Evolutionary conservation across 2,797 vertebrate species (phyloP).

Genomic region (Poeciliopsis gracilis): DNA sequence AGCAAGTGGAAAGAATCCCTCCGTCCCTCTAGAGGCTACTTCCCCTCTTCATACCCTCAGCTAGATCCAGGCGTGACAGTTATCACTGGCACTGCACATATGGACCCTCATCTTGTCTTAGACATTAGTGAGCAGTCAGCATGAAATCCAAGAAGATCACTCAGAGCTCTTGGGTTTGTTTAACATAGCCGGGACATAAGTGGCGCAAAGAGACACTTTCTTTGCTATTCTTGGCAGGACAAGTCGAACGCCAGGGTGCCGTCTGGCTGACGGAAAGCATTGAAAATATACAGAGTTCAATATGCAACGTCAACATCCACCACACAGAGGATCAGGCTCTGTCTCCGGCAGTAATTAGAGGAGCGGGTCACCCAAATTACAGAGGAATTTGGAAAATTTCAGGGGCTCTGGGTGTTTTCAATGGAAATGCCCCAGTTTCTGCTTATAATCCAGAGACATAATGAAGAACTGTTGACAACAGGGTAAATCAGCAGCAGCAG

Average conservation of each 20-base stretch:
- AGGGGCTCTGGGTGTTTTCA: slow-evolving; percentile 9
- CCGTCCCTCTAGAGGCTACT: slow-evolving; percentile 27
- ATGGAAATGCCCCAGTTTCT: slow-evolving; percentile 2
- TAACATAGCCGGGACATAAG: slow-evolving; percentile 39
- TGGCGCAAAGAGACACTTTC: slow-evolving; percentile 42
- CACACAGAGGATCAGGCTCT: slow-evolving; percentile 14
- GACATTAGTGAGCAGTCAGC: slow-evolving; percentile 52
- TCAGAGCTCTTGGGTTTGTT: slow-evolving; percentile 47
- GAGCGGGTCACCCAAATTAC: slow-evolving; percentile 31
- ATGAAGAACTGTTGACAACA: slow-evolving; percentile 1
- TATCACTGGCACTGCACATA: slow-evolving; percentile 54
- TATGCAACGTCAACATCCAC: slow-evolving; percentile 22
- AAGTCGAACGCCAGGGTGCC: slow-evolving; percentile 22
- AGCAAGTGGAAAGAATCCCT: slow-evolving; percentile 53
- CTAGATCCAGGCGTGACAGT: slow-evolving; percentile 52
- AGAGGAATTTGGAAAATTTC: slow-evolving; percentile 17
- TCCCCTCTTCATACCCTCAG: slow-evolving; percentile 29
- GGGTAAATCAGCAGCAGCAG: neutral
- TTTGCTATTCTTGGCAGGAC: slow-evolving; percentile 68
- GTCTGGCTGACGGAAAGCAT: slow-evolving; percentile 18
- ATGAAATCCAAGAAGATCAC: slow-evolving; percentile 67
- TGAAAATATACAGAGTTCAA: slow-evolving; percentile 51
- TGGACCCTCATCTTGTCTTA: slow-evolving; percentile 47
- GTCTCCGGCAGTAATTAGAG: slow-evolving; percentile 26
- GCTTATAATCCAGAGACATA: slow-evolving; percentile 7